Evolutionary conservation across 1,140 invertebrate genomes (phyloP).

Genomic region (Drosophila equinoxialis): DNA sequence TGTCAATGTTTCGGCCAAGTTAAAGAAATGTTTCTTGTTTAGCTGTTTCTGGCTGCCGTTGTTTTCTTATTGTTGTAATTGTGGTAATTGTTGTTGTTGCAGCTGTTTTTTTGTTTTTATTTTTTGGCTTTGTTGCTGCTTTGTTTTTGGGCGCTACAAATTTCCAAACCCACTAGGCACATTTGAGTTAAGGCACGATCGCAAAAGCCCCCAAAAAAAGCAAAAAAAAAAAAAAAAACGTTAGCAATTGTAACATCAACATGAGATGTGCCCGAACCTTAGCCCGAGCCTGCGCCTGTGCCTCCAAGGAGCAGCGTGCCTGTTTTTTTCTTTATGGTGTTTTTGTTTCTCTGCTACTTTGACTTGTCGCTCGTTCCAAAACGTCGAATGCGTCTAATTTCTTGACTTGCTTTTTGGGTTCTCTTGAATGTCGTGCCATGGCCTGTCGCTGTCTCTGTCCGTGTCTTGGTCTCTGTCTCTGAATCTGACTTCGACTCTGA

Average conservation of each 20-base stretch:
- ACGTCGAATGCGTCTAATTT: conserved; percentile 81
- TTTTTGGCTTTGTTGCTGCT: conserved; percentile 16
- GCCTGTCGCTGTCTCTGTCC: conserved; percentile 6
- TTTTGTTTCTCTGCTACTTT: conserved; percentile 61
- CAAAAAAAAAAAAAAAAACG: conserved; percentile 25
- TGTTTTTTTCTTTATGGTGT: conserved; percentile 32
- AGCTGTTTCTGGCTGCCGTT: conserved; percentile 48
- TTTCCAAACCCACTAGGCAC: conserved; percentile 76
- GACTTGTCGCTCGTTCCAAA: conserved; percentile 76
- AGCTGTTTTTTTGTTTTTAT: conserved; percentile 20
- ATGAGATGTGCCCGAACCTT: conserved; percentile 66
- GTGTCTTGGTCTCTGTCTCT: background rate
- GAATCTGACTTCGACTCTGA: background rate
- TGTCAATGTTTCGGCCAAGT: background rate
- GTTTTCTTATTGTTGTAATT: conserved; percentile 71
- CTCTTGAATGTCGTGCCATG: conserved; percentile 52
- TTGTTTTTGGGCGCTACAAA: conserved; percentile 69
- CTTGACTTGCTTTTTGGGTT: conserved; percentile 62
- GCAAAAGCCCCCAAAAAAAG: conserved; percentile 33
- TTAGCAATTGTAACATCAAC: conserved; percentile 78
- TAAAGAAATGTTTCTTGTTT: background rate
- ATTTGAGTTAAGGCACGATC: conserved; percentile 74
- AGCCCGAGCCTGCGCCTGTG: conserved; percentile 29
- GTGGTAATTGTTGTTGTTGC: conserved; percentile 76
- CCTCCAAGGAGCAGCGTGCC: conserved; percentile 13